A percentile compares a stretch with the other conserved stretches of the same genome.
Conservation (phyloP, 2,888 invertebrate species). For the Thereva nobilitata region DNA sequence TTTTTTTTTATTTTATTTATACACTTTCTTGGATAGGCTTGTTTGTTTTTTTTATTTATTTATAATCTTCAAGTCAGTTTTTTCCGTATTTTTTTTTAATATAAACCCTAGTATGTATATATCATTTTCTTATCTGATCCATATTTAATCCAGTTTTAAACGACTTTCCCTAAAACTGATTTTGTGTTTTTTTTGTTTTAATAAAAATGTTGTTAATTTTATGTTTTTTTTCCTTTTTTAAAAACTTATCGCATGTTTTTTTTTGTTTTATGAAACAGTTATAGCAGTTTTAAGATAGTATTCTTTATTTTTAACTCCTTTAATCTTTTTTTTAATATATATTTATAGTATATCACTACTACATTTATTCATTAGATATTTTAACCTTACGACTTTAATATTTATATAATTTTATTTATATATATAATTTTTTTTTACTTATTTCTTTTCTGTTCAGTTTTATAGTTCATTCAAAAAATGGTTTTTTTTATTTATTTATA, state of each 20-base stretch:
- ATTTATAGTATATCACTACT: slow-evolving; percentile 41
- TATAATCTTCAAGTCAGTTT: slow-evolving; percentile 4
- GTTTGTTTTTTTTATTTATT: slow-evolving; percentile 20
- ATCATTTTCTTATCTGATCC: no score
- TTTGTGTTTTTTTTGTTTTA: slow-evolving; percentile 24
- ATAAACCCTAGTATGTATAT: slow-evolving; percentile 20
- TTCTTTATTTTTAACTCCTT: neutral
- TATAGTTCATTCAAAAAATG: no score
- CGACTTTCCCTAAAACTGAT: no score
- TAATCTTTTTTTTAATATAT: slow-evolving; percentile 25
- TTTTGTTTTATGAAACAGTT: no score
- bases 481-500: slow-evolving; percentile 36
- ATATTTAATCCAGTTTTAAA: no score
- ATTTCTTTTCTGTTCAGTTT: no score
- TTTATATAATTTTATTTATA: slow-evolving; percentile 28
- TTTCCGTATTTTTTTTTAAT: slow-evolving; percentile 25
- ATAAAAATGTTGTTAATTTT: neutral
- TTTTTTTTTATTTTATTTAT: neutral
- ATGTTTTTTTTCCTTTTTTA: no score
- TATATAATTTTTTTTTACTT: slow-evolving; percentile 35
- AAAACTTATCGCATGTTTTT: no score
- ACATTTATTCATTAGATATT: slow-evolving; percentile 40
- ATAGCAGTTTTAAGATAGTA: neutral
- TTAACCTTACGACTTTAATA: neutral
- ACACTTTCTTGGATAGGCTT: neutral